These are phyloP conservation scores for Clangula hyemalis DNA, from an alignment of 2,797 vertebrate species.

Conservation along the genomic window DNA sequence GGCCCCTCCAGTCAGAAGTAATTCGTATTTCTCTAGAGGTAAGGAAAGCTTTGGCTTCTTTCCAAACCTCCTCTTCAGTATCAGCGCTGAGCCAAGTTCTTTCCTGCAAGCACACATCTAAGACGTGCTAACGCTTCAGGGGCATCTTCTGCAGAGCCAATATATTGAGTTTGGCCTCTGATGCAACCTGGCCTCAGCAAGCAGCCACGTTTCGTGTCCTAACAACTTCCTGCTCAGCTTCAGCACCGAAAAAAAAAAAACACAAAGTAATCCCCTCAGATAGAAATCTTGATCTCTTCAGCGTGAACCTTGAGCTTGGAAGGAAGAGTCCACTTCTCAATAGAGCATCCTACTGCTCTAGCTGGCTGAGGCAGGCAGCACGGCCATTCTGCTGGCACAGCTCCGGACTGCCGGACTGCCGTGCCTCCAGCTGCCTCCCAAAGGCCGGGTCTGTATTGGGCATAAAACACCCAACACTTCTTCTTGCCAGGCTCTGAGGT, in stretches of 20 bases:
- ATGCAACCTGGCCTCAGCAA: not conserved
- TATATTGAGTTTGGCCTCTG: not conserved
- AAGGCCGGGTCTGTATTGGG: slow-evolving; percentile 16
- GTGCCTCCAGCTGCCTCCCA: not conserved
- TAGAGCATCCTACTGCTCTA: not conserved
- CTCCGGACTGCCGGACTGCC: not conserved
- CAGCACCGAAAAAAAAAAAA: not conserved
- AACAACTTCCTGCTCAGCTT: not conserved
- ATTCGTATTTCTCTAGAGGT: not conserved
- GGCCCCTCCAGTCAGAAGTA: not conserved
- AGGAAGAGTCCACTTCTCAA: not conserved
- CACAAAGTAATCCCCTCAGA: not conserved
- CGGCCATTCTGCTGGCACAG: not conserved
- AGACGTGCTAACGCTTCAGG: not conserved
- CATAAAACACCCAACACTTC: not conserved
- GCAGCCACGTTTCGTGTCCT: not conserved
- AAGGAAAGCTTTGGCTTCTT: not conserved
- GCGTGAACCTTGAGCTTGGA: not conserved
- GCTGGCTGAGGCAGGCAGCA: not conserved
- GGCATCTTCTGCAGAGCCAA: not conserved
- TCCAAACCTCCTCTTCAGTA: not conserved
- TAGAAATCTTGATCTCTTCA: not conserved
- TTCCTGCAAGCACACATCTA: not conserved
- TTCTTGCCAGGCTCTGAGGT: not conserved
- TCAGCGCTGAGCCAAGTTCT: not conserved